A percentile compares a stretch with the other conserved stretches of the same genome.
These are phyloP conservation scores for Gallinago jamesoni DNA, from an alignment of 2,113 vertebrate species.

Conservation along the genomic window DNA sequence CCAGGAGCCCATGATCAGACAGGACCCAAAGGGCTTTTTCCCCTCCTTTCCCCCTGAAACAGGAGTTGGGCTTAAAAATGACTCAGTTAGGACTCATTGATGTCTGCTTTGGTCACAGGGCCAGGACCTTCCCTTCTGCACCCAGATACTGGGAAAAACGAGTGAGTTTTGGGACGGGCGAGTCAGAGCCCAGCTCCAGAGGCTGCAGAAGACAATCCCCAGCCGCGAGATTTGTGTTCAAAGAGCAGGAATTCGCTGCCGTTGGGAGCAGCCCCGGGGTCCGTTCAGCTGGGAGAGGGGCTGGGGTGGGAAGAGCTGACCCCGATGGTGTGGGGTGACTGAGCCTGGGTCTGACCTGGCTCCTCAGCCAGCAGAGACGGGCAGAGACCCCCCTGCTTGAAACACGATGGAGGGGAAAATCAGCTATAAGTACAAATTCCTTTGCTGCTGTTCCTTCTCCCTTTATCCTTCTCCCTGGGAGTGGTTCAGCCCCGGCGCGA, in stretches of 20 bases:
- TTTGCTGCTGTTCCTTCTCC: not conserved
- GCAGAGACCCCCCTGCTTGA: not conserved
- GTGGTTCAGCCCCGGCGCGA: rapidly evolving
- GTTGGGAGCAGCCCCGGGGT: not conserved
- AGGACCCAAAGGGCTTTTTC: not conserved
- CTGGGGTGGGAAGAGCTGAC: not conserved
- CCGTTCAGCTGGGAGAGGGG: not conserved
- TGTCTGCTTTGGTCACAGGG: not conserved
- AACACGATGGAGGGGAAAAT: not conserved
- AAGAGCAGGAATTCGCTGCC: not conserved
- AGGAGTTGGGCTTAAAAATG: not conserved
- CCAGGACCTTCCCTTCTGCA: not conserved
- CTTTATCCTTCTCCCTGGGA: not conserved
- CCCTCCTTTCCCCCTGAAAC: not conserved
- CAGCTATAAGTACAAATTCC: rapidly evolving
- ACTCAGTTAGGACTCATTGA: rapidly evolving
- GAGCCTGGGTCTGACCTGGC: not conserved
- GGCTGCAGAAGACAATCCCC: not conserved
- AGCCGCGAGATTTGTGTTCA: rapidly evolving
- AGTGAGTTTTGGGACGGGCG: rapidly evolving
- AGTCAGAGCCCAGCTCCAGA: not conserved
- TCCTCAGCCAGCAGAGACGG: rapidly evolving
- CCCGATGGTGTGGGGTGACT: rapidly evolving
- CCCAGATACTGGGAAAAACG: rapidly evolving
- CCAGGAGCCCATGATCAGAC: not conserved